Evolutionary conservation across 35 echinoderm and acorn worm genomes (phyloP), one percentile per base, ranked within the genome.

Genomic region (Ophioderma brevispina): DNA sequence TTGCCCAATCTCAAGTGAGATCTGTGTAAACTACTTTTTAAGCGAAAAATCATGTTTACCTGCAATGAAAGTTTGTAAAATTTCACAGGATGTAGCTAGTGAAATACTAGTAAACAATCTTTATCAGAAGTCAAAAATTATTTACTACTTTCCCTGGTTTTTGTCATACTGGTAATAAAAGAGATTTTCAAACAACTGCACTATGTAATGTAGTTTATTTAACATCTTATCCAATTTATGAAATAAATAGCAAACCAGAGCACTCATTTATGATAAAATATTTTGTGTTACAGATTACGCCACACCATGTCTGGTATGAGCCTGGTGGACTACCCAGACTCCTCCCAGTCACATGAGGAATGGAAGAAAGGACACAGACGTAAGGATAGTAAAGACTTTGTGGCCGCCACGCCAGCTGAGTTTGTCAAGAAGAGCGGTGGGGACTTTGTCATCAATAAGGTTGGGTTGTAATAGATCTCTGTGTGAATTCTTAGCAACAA

Each of bases 241-340:
- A 52, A 11, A 52, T 11, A 21, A 11, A 52, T 52, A 11, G 46
- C 46, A 11, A 52, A 11, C 46, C 30, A 77, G 13, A 77, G 33
- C 13, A 81, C 13, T 81, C 15, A 18, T 39, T 30, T 37, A 10
- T 81, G 33, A 10, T 81, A 37, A 30, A 13, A 78, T 87, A 52
- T 88, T 78, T 38, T 78, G 34, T 52, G 37, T 33, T 64, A 15
- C 85, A 94, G 92, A 38, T 89, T 93, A 46, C 90, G 92, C 31
- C 96, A 92, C 49, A 91, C 92, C 15, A 98, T 98, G 96, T 98
- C 96, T 11, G 96, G 96, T 38, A 89, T 94, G 90, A 94, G 92
- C 81, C 90, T 98, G 28, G 92, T 94, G 0, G 92, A 94, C 2
- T 64, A 94, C 64, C 89, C 89, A 49, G 59, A 70, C 59, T 46